These are phyloP conservation scores for Capromys pilorides DNA, from an alignment of 2,797 vertebrate species.

Conservation along the genomic window DNA sequence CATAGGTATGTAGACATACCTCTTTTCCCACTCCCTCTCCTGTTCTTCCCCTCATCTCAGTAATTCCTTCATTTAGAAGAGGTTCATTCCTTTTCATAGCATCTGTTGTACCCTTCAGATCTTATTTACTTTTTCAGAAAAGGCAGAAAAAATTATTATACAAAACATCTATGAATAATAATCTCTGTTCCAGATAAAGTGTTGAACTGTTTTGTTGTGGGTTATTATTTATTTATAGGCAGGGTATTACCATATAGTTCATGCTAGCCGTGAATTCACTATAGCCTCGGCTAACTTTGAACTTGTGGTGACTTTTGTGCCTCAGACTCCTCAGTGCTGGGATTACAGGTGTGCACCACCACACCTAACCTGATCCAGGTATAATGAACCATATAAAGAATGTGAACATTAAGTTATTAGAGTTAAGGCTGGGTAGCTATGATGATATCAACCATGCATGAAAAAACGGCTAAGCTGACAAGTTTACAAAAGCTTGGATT, in stretches of 20 bases:
- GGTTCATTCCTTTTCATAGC: too few relatives aligned
- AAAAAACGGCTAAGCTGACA: background rate
- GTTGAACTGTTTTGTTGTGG: background rate
- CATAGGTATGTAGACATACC: too few relatives aligned
- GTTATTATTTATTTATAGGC: background rate
- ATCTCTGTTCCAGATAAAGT: background rate
- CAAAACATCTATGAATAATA: background rate
- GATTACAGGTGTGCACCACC: background rate
- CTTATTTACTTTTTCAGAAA: background rate
- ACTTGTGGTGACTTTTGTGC: background rate
- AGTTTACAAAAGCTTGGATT: background rate
- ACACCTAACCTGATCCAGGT: background rate
- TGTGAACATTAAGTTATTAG: background rate
- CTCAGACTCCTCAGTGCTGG: background rate
- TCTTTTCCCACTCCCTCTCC: too few relatives aligned
- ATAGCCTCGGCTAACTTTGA: background rate
- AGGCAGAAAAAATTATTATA: slow-evolving; percentile 3
- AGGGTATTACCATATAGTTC: background rate
- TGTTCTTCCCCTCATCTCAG: too few relatives aligned
- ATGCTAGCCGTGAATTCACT: background rate
- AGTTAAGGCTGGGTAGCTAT: background rate
- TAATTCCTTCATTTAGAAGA: too few relatives aligned
- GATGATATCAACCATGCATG: background rate
- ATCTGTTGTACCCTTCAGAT: too few relatives aligned
- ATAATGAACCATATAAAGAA: background rate